phyloP scores from a whole-genome alignment of 2,113 vertebrate genomes.

The Rhegmatorhina hoffmannsi region DNA sequence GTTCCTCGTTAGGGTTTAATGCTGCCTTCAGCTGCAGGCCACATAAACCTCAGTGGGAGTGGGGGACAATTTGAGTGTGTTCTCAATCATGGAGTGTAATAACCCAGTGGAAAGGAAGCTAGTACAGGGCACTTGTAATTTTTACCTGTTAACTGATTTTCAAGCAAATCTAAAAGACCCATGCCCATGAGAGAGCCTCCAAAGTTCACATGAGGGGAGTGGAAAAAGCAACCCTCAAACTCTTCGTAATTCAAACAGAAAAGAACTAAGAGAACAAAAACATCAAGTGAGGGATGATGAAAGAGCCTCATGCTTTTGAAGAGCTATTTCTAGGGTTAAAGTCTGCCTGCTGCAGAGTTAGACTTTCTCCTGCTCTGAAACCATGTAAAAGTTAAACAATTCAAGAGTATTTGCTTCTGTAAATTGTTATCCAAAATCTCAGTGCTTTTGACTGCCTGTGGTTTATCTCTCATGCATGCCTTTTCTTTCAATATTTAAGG shows the following conservation, averaged over 20 bases:
- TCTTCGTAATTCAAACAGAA: not conserved
- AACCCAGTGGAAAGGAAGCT: not conserved
- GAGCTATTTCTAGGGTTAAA: not conserved
- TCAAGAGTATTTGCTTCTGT: slow-evolving; percentile 47
- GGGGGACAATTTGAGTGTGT: not conserved
- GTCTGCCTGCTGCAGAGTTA: slow-evolving; percentile 14
- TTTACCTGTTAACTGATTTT: not conserved
- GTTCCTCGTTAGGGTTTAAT: not conserved
- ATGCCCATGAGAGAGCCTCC: not conserved
- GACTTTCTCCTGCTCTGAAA: slow-evolving; percentile 51
- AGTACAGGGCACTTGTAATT: not conserved
- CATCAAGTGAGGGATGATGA: not conserved
- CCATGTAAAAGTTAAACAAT: slow-evolving; percentile 51
- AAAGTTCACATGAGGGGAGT: not conserved
- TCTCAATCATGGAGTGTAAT: not conserved
- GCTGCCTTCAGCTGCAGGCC: not conserved
- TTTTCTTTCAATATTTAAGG: slow-evolving; percentile 15
- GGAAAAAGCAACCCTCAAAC: not conserved
- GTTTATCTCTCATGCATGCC: slow-evolving; percentile 3
- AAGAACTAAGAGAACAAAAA: not conserved
- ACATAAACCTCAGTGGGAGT: not conserved
- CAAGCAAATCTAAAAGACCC: not conserved
- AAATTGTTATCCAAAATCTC: slow-evolving; percentile 31
- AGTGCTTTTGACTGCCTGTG: not conserved
- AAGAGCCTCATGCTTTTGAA: slow-evolving; percentile 5